Conservation (phyloP, 1,140 invertebrate genomes). For the Magallana gigas region DNA sequence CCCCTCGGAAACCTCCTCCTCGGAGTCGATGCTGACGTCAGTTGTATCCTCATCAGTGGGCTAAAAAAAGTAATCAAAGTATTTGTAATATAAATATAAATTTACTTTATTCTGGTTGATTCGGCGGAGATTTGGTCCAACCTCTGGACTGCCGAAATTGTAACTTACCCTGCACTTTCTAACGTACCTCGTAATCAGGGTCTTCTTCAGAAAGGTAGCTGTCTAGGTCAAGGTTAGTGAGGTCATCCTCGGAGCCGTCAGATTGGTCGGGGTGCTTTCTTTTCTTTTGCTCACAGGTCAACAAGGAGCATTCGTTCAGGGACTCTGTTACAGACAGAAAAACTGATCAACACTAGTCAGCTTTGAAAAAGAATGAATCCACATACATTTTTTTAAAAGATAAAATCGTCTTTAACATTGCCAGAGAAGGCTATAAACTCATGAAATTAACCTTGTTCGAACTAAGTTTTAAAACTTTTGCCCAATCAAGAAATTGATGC, state of each 20-base stretch:
- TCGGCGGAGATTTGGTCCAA: too few species aligned
- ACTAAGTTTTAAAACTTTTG: too few species aligned
- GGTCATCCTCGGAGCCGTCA: conserved; percentile 36
- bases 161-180: neutral
- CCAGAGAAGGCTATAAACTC: too few species aligned
- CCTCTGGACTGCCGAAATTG: too few species aligned
- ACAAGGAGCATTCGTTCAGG: conserved; percentile 27
- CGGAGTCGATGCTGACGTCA: conserved; percentile 30
- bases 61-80: conserved; percentile 12
- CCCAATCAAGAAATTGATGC: too few species aligned
- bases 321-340: neutral
- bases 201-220: conserved; percentile 48
- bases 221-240: conserved; percentile 43
- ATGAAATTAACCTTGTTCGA: too few species aligned
- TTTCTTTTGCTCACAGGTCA: conserved; percentile 40
- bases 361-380: too few species aligned
- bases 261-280: conserved; percentile 39
- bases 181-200: conserved; percentile 48
- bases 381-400: too few species aligned
- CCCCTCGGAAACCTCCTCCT: conserved; percentile 36
- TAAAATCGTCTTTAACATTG: too few species aligned
- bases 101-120: neutral
- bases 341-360: too few species aligned
- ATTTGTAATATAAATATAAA: neutral
- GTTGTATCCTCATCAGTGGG: conserved; percentile 37